Evolutionary conservation across 2,797 vertebrate species (phyloP), one percentile per base, ranked within the genome.

Genomic region (Enoplosus armatus): DNA sequence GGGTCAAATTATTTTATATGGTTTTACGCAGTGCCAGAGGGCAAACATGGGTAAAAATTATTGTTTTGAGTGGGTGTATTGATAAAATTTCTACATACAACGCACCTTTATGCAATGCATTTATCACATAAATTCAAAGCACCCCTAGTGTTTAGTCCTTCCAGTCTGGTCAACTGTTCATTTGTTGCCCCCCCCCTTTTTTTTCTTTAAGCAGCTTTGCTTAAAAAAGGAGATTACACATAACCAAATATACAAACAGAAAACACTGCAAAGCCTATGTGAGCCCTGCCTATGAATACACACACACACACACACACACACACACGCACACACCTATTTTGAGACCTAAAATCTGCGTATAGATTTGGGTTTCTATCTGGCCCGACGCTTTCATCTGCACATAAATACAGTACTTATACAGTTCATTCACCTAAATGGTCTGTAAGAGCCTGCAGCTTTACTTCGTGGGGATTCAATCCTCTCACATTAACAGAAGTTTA

Each of bases 181-280:
- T 86, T 88, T 90, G 85, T 82, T 79, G 77, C 81, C 27, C 45
- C 66, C 64, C 54, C 3, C n/a, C n/a, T n/a, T n/a, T n/a, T n/a
- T n/a, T n/a, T n/a, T n/a, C n/a, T n/a, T n/a, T n/a, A n/a, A n/a
- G n/a, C n/a, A n/a, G n/a, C n/a, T n/a, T n/a, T n/a, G n/a, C 91
- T 93, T 93, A 92, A 77, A 70, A 89, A 92, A 92, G 85, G 58
- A 88, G 90, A 90, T 93, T 92, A 93, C 80, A 80, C 51, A 88
- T 65, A 73, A 80, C 77, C 73, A 85, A 81, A 88, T 74, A 85
- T 75, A 83, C 43, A 86, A 90, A 91, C 77, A 89, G 55, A 89
- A 90, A 92, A 89, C 59, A 81, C 68, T 53, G 71, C 45, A 79
- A 84, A 86, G 60, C 83, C 70, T 64, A 12, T 33, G 29, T 67